phyloP scores from a whole-genome alignment of 1,140 invertebrate genomes.

The Gryllus bimaculatus region DNA sequence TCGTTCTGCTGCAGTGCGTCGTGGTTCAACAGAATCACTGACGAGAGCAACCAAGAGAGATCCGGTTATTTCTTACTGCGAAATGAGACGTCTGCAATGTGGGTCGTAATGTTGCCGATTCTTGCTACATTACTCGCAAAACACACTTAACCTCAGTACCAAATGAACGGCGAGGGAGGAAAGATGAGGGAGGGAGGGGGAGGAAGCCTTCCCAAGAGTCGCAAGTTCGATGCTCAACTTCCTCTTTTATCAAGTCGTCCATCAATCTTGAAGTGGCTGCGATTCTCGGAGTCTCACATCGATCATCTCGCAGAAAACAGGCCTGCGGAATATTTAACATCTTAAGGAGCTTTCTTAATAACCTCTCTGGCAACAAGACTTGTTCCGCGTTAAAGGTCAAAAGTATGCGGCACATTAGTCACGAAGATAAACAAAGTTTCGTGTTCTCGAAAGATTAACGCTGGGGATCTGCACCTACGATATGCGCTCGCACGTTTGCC shows the following conservation, averaged over 20 bases:
- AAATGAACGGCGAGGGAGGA: too few species aligned
- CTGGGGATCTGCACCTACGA: neutral
- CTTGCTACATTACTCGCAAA: too few species aligned
- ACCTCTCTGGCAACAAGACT: neutral
- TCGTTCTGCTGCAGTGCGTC: too few species aligned
- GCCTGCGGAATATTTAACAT: neutral
- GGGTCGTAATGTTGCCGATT: too few species aligned
- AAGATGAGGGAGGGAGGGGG: too few species aligned
- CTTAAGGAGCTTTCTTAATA: constrained; percentile 5
- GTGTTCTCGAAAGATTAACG: neutral
- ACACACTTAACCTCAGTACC: too few species aligned
- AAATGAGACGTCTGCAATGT: too few species aligned
- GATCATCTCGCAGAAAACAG: neutral
- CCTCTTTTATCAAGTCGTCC: neutral
- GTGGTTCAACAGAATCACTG: too few species aligned
- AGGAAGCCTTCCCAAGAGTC: too few species aligned
- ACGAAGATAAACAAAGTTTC: neutral
- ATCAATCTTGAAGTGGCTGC: constrained; percentile 1
- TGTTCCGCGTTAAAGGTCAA: neutral
- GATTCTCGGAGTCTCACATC: neutral
- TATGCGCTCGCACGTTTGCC: neutral
- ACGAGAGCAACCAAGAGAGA: too few species aligned
- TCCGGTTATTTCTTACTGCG: too few species aligned
- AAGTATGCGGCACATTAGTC: neutral
- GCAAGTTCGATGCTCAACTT: neutral